phyloP scores from a whole-genome alignment of 2,113 vertebrate species.

The Sapajus apella region DNA sequence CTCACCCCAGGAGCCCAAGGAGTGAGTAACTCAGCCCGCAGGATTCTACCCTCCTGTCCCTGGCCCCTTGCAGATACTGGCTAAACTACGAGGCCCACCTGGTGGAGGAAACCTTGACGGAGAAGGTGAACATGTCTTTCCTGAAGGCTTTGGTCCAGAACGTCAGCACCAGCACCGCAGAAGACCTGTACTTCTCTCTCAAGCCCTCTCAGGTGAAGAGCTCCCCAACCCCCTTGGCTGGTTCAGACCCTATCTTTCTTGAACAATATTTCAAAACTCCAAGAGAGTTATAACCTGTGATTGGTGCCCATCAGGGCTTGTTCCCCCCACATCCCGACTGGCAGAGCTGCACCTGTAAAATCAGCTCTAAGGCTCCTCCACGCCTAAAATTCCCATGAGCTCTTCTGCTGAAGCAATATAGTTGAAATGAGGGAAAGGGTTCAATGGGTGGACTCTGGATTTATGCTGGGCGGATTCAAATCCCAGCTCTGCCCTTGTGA shows the following conservation, averaged over 20 bases:
- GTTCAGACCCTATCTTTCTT: not conserved
- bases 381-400: not conserved
- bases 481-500: not conserved
- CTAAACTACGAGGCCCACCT: constrained; percentile 45
- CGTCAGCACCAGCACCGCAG: constrained; percentile 21
- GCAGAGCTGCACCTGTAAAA: not conserved
- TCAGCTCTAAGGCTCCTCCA: not conserved
- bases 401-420: not conserved
- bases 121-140: not conserved
- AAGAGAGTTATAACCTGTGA: not conserved
- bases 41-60: no score
- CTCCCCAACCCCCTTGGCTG: not conserved
- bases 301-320: not conserved
- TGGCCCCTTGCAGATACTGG: constrained; percentile 66
- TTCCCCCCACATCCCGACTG: rapidly evolving
- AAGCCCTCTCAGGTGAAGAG: constrained; percentile 66
- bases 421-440: not conserved
- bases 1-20: not conserved
- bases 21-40: not conserved
- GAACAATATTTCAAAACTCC: not conserved
- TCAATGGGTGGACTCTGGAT: not conserved
- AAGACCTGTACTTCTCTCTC: constrained; percentile 70
- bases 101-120: rapidly evolving
- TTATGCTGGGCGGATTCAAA: not conserved
- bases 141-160: constrained; percentile 62